Base-by-base conservation (phyloP, 2,113 vertebrate species). In the Cepphus grylle region DNA sequence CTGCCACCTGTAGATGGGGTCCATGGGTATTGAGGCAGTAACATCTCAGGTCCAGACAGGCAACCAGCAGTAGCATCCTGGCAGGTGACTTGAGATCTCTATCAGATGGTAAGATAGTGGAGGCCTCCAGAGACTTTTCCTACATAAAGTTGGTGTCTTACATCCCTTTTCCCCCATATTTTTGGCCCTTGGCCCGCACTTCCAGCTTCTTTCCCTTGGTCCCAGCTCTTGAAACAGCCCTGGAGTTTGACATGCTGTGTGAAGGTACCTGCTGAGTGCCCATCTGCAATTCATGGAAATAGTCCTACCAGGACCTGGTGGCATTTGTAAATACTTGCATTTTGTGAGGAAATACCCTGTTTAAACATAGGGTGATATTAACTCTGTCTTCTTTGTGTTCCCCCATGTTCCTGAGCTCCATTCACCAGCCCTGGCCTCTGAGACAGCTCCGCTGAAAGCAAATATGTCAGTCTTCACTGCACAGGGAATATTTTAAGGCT, bases 401-500 rank as follows among this genome's bases (percentile, higher is more conserved):
- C 52, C 78, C 89, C 70, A 27, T 55, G 25, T 85, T 82, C 83
- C 81, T 27, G n/a, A 95, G 91, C 77, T 86, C 61, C 1, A 1
- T 36, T 94, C 88, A 90, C 50, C 76, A 94, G 84, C 70, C 45
- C 62, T 6, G 6, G 89, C 84, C 88, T 81, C 91, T 94, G 89
- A 89, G 94, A 91, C 78, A 65, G 62, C 86, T 93, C 74, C 13
- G 25, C 91, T 86, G 66, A 96, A 95, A 94, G 91, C 78, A 93
- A 95, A 69, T 91, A 94, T 91, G 81, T 90, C 95, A 93, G 93
- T 92, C 78, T 94, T 87, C 53, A 50, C 78, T 58, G 81, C 45
- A 79, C 58, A 91, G 84, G 84, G 96, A 97, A 73, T 97, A 97
- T 97, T 97, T 96, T 97, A 95, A 97, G 97, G 74, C 78, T 87